Conservation (phyloP, 2,797 vertebrate species). For the Poliocrania exsul region DNA sequence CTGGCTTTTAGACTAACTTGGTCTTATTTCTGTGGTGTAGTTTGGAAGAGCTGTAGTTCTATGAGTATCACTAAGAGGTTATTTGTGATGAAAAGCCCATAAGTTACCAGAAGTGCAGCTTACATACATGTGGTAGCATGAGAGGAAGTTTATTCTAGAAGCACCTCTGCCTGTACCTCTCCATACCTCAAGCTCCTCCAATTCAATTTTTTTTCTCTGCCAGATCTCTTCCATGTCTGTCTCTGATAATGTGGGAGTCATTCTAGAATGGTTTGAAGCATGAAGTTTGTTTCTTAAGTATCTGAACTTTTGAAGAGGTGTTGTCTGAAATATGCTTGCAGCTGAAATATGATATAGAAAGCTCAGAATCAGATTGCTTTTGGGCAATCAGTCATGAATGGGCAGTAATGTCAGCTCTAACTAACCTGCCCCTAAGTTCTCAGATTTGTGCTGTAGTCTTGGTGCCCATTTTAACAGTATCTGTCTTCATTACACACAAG, state of each 20-base stretch:
- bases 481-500: neutral
- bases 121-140: neutral
- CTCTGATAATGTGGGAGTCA: neutral
- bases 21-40: neutral
- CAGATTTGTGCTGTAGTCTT: neutral
- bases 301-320: neutral
- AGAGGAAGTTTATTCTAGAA: neutral
- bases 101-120: neutral
- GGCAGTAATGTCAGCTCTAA: neutral
- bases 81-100: neutral
- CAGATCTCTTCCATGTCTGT: neutral
- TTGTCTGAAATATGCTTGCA: neutral
- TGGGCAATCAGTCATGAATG: neutral
- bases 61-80: neutral
- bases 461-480: neutral
- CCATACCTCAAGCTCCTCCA: neutral
- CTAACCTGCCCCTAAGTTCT: neutral
- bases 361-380: neutral
- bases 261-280: rapidly evolving
- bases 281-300: neutral
- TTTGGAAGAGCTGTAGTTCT: neutral
- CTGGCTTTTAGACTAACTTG: rapidly evolving
- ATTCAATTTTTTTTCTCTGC: neutral
- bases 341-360: neutral
- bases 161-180: neutral